phyloP scores from a whole-genome alignment of 2,113 vertebrate genomes.

The Xiphophorus hellerii region DNA sequence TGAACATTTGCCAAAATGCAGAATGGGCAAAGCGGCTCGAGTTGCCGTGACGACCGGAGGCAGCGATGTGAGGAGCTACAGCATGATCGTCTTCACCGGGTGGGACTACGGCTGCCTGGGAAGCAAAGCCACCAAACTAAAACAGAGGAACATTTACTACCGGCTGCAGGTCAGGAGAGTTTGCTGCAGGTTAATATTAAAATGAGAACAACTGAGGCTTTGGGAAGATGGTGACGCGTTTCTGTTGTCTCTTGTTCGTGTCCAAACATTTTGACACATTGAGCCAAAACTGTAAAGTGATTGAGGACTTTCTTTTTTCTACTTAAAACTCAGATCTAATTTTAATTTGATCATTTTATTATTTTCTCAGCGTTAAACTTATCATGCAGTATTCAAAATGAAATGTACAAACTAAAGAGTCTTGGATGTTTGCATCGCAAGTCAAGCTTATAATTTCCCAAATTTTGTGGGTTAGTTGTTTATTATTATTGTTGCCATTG shows the following conservation, averaged over 20 bases:
- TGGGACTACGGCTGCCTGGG: constrained; percentile 87
- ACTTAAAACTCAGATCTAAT: no score
- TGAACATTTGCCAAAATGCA: constrained; percentile 50
- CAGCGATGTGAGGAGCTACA: constrained; percentile 81
- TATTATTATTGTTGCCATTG: no score
- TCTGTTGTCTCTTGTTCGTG: neutral
- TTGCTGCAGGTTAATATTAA: neutral
- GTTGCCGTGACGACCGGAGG: constrained; percentile 82
- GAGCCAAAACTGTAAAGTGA: no score
- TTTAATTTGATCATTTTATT: no score
- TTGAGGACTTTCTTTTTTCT: no score
- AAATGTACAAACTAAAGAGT: no score
- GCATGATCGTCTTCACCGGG: constrained; percentile 82
- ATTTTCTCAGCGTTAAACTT: no score
- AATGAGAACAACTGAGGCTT: no score
- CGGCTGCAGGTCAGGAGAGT: constrained; percentile 81
- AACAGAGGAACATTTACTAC: constrained; percentile 83
- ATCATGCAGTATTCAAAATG: no score
- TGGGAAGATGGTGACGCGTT: neutral
- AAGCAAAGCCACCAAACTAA: constrained; percentile 74
- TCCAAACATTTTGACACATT: neutral
- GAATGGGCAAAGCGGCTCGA: constrained; percentile 82
- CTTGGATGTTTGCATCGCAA: no score
- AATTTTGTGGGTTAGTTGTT: no score
- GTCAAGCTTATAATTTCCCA: no score